Percentiles rank a stretch among this genome's conserved stretches.
These are phyloP conservation scores for Cryptoleucopteryx plumbea DNA, from an alignment of 2,113 vertebrate genomes.

Conservation along the genomic window DNA sequence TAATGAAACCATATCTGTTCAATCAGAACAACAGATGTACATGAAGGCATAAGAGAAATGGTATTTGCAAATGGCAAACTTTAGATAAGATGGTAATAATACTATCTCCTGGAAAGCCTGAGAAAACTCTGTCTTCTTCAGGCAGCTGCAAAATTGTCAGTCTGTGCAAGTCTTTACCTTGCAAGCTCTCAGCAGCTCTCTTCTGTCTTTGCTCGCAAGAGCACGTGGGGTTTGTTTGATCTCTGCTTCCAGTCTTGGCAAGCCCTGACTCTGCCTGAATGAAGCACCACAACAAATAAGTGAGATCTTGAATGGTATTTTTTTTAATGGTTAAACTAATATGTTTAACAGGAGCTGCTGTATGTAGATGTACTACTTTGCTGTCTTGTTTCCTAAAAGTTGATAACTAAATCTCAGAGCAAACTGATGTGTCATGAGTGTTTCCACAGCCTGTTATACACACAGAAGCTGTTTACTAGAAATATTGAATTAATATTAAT, in stretches of 20 bases:
- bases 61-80: background rate
- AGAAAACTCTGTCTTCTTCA: background rate
- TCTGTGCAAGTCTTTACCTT: background rate
- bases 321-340: background rate
- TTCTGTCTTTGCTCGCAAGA: background rate
- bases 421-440: background rate
- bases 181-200: background rate
- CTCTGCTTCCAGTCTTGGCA: constrained; percentile 34
- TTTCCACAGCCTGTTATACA: background rate
- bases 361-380: background rate
- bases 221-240: constrained; percentile 17
- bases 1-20: background rate
- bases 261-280: background rate
- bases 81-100: background rate
- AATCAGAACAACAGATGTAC: background rate
- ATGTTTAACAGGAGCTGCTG: background rate
- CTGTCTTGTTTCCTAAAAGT: background rate
- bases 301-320: background rate
- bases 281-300: background rate
- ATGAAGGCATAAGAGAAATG: background rate
- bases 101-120: background rate
- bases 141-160: background rate
- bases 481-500: background rate
- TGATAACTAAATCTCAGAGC: background rate
- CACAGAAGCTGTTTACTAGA: background rate